phyloP scores from a whole-genome alignment of 2,113 vertebrate species.

The Pseudorectes ferrugineus region DNA sequence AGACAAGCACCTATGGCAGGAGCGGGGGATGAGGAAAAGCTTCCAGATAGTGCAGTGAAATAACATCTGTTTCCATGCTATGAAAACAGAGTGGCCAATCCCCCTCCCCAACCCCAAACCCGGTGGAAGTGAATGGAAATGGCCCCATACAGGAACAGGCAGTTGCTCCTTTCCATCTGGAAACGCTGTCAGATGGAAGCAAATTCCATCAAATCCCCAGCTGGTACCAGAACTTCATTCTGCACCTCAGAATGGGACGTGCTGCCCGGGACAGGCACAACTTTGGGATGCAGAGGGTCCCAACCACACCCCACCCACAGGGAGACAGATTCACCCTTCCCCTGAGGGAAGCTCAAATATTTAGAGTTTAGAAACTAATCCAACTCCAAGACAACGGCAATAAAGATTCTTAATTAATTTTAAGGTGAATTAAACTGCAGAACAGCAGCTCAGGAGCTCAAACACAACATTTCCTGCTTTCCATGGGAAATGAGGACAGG shows the following conservation, averaged over 20 bases:
- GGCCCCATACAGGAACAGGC: neutral
- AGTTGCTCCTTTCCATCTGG: constrained; percentile 64
- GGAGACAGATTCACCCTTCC: neutral
- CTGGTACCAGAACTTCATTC: neutral
- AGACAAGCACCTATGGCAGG: neutral
- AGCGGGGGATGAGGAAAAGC: neutral
- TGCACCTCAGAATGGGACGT: neutral
- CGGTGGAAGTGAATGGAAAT: neutral
- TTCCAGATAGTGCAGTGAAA: neutral
- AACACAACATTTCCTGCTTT: neutral
- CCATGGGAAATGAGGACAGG: neutral
- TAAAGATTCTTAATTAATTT: neutral
- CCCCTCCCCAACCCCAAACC: neutral
- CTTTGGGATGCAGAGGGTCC: rapidly evolving
- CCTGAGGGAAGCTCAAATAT: neutral
- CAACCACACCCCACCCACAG: neutral
- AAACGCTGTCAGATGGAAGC: constrained; percentile 59
- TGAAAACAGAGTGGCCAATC: neutral
- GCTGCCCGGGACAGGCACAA: rapidly evolving
- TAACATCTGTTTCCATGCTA: neutral
- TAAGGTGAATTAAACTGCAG: neutral
- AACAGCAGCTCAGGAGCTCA: neutral
- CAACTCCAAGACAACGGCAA: rapidly evolving
- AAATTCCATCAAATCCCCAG: constrained; percentile 63
- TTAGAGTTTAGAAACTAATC: neutral